phyloP scores from a whole-genome alignment of 2,888 invertebrate species.

The Cantharis flavilabris region DNA sequence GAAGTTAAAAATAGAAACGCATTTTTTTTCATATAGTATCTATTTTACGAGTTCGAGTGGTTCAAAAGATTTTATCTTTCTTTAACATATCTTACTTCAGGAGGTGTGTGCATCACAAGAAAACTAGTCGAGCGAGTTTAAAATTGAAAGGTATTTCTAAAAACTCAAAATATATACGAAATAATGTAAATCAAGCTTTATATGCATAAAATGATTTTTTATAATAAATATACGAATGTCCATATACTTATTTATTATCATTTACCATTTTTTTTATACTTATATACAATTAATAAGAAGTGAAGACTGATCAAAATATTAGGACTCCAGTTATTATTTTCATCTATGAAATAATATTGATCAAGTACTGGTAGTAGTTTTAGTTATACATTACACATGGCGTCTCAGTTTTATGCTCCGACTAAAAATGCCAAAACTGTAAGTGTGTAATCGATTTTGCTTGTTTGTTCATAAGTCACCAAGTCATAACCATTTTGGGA shows the following conservation, averaged over 20 bases:
- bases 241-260: too few species aligned
- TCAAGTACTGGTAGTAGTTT: neutral
- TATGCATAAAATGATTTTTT: neutral
- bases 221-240: neutral
- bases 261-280: too few species aligned
- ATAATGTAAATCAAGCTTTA: neutral
- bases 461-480: neutral
- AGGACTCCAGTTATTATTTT: neutral
- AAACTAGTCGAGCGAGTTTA: neutral
- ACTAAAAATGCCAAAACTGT: neutral
- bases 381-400: neutral
- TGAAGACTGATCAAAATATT: neutral
- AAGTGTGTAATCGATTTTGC: neutral
- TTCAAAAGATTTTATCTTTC: neutral
- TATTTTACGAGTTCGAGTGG: neutral
- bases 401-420: neutral
- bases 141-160: neutral
- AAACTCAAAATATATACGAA: neutral
- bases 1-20: neutral
- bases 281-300: too few species aligned
- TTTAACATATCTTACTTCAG: neutral
- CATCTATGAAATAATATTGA: neutral
- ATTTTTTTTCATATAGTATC: neutral
- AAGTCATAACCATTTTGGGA: neutral
- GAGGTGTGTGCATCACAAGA: neutral